Conservation (phyloP, 2,888 invertebrate species). For the Lepidonotus clava region DNA sequence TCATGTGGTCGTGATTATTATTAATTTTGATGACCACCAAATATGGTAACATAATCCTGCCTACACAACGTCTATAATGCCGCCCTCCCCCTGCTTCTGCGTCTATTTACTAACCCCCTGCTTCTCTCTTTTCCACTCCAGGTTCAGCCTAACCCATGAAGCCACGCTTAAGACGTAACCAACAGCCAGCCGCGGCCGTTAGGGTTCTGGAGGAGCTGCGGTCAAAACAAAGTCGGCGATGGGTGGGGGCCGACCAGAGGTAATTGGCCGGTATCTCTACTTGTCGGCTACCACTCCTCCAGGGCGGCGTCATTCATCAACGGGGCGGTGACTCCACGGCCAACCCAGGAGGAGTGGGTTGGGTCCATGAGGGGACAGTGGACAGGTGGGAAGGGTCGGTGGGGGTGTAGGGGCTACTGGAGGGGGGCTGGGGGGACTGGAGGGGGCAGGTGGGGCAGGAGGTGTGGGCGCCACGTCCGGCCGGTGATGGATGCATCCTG, state of each 20-base stretch:
- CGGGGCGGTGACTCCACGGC: no score
- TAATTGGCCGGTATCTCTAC: slow-evolving; percentile 40
- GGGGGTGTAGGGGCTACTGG: background rate
- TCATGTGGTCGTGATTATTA: no score
- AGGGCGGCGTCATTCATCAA: background rate
- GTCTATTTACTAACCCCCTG: no score
- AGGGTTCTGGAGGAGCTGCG: background rate
- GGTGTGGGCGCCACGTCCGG: background rate
- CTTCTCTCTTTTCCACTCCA: no score
- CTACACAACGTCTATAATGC: no score
- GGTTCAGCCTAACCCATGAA: no score
- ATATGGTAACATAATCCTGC: no score
- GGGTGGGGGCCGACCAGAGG: background rate
- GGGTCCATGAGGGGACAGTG: background rate
- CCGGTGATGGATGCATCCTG: slow-evolving; percentile 10
- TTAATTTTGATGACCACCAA: no score
- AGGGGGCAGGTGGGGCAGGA: background rate
- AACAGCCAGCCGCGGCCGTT: no score
- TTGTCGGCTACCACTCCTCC: slow-evolving; percentile 7
- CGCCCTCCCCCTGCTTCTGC: no score
- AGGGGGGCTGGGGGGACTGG: background rate
- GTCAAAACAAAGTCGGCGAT: background rate
- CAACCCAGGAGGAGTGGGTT: background rate
- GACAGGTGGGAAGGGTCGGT: background rate
- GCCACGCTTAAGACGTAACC: no score